These are phyloP conservation scores for Cydia splendana DNA, from an alignment of 1,140 invertebrate genomes.

Conservation along the genomic window DNA sequence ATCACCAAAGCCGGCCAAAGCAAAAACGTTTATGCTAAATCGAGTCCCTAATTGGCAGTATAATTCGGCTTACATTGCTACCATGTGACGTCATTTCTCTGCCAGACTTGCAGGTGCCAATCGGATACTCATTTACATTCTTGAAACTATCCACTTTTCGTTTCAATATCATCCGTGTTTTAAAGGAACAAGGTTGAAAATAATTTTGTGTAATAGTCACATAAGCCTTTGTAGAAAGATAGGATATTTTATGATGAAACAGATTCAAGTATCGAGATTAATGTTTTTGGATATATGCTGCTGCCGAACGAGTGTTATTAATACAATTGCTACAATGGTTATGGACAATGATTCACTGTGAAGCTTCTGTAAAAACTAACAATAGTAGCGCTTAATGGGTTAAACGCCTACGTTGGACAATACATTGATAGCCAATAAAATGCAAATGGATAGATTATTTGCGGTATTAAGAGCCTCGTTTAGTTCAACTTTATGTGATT, in stretches of 20 bases:
- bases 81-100: constrained; percentile 47
- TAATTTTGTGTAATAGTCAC: not conserved
- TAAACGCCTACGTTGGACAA: constrained; percentile 43
- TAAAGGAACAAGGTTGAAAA: constrained; percentile 1
- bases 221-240: constrained; percentile 2
- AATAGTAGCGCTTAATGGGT: constrained; percentile 32
- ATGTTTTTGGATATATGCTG: constrained; percentile 28
- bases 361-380: constrained; percentile 33
- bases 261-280: constrained; percentile 27
- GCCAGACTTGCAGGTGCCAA: constrained; percentile 53
- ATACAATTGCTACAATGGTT: constrained; percentile 34
- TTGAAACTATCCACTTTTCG: constrained; percentile 24
- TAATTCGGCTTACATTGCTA: constrained; percentile 44
- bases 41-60: constrained; percentile 26
- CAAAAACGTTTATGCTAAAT: constrained; percentile 22
- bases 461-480: not conserved
- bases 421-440: constrained; percentile 9
- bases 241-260: constrained; percentile 18
- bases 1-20: not conserved
- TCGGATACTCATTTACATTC: constrained; percentile 40
- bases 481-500: constrained; percentile 9
- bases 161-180: constrained; percentile 26
- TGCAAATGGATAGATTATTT: constrained; percentile 15
- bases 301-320: constrained; percentile 33
- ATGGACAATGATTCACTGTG: constrained; percentile 38